Conservation (phyloP, 2,888 invertebrate genomes). For the Choristoneura rosaceana region DNA sequence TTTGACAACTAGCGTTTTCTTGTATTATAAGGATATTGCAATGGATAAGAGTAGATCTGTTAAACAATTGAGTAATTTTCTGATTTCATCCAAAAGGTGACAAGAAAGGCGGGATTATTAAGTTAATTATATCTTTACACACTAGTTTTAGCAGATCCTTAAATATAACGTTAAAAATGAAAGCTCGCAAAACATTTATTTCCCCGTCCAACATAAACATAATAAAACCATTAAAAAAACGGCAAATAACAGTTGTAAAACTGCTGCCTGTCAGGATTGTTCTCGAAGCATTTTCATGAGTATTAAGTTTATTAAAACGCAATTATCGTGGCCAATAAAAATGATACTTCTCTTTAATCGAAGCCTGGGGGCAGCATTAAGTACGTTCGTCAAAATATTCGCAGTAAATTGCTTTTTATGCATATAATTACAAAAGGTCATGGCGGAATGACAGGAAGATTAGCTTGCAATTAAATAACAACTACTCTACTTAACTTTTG, state of each 20-base stretch:
- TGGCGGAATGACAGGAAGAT: slow-evolving; percentile 64
- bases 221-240: slow-evolving; percentile 43
- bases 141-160: neutral
- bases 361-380: slow-evolving; percentile 56
- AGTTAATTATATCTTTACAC: neutral
- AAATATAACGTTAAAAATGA: slow-evolving; percentile 24
- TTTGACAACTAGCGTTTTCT: no score
- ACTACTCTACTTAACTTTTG: slow-evolving; percentile 22
- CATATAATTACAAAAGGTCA: slow-evolving; percentile 56
- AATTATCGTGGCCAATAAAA: slow-evolving; percentile 72
- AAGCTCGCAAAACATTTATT: slow-evolving; percentile 24
- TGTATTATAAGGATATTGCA: no score
- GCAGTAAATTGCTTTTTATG: slow-evolving; percentile 51
- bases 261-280: slow-evolving; percentile 51
- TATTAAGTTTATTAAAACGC: slow-evolving; percentile 68
- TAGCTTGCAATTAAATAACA: slow-evolving; percentile 61
- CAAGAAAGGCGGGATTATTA: no score
- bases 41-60: no score
- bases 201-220: slow-evolving; percentile 20
- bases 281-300: slow-evolving; percentile 54
- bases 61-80: no score
- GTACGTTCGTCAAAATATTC: slow-evolving; percentile 44
- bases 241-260: slow-evolving; percentile 47
- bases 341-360: slow-evolving; percentile 59
- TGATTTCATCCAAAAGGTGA: no score